Percentiles rank a stretch among this genome's conserved stretches.
These are phyloP conservation scores for Micromussa lordhowensis DNA, from an alignment of 92 coral and sea anemone genomes.

Conservation along the genomic window DNA sequence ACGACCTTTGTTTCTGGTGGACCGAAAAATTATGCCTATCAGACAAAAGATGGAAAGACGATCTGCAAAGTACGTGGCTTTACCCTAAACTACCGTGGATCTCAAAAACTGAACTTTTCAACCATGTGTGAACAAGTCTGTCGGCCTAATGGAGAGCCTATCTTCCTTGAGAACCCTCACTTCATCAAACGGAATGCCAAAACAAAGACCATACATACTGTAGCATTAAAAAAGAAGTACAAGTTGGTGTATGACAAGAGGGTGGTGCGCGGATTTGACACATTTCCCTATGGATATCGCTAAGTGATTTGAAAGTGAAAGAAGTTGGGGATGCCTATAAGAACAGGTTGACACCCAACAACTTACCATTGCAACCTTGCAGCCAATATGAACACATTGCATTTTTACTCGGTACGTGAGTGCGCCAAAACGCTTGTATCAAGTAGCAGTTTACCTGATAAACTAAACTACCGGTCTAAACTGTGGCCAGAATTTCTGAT, in stretches of 20 bases:
- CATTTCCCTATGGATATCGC: constrained; percentile 52
- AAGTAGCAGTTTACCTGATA: neutral
- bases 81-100: constrained; percentile 38
- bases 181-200: constrained; percentile 13
- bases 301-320: neutral
- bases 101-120: constrained; percentile 25
- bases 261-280: constrained; percentile 12
- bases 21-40: constrained; percentile 59
- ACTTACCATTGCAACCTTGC: too few species aligned
- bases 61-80: constrained; percentile 50
- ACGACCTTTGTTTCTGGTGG: constrained; percentile 69
- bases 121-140: constrained; percentile 32
- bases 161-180: neutral
- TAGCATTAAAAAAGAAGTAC: neutral
- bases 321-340: neutral
- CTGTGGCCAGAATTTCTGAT: neutral
- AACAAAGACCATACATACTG: neutral
- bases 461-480: too few species aligned
- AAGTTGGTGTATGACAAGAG: neutral
- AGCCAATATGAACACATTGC: neutral
- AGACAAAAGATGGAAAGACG: constrained; percentile 39
- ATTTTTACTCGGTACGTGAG: neutral
- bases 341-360: neutral
- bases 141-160: constrained; percentile 10
- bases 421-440: neutral